Base-by-base conservation (phyloP, 2,888 invertebrate genomes). In the Coenonympha glycerion region DNA sequence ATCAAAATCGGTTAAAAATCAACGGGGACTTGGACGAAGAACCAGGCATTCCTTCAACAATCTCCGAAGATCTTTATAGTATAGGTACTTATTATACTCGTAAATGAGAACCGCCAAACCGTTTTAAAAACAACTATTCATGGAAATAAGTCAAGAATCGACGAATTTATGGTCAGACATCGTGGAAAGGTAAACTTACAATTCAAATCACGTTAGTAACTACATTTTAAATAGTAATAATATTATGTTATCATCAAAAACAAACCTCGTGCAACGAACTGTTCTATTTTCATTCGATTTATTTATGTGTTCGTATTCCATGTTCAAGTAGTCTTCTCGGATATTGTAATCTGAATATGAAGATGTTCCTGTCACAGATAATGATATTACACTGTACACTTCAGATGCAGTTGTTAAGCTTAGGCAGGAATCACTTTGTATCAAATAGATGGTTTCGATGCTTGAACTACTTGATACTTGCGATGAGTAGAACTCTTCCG, bases 401-500 rank as follows among this genome's bases (percentile, higher is more conserved):
- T 48, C 48, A 21, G 61, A 53, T 9, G 45, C 37, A 6, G 65
- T 57, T 8, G 60, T 53, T 31, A 76, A 65, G 47, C 63, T 61
- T 11, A 74, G 46, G 2, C 71, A 72, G 0, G 67, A 67, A 26
- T 72, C 65, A 36, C 68, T 71, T 55, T 64, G 66, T 22, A 66
- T 36, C 6, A 68, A 39, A 6, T 64, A 31, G 42, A 69, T 53
- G 8, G 75, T 69, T 45, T 64, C 59, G 6, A 60, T 56, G 49
- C 68, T 75, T 39, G 63, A 56, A 15, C 19, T 30, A 11, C 2
- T 33, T 11, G 55, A 52, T 6, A 31, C 19, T 11, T 45, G 19
- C 6, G 11, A 46, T 11, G 19, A 26, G 26, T 19, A 15, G n/a
- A 37, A 28, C 39, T 15, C 19, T 13, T 47, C 28, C 2, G 24